Conservation (phyloP, 2,888 invertebrate genomes). For the Hipparchia semele region DNA sequence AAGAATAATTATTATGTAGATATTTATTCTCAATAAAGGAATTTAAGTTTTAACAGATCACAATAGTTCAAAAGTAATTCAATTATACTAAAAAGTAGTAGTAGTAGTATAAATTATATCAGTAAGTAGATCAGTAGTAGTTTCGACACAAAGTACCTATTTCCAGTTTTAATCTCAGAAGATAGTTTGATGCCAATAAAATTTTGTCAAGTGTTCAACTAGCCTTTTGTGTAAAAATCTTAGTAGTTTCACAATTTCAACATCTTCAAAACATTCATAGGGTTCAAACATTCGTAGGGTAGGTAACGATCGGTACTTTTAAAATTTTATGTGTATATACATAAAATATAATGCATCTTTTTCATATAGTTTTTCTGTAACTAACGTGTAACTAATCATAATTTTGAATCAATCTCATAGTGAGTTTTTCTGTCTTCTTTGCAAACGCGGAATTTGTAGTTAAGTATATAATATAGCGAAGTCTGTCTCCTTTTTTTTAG, state of each 20-base stretch:
- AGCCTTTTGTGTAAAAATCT: not conserved
- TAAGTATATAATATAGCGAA: not conserved
- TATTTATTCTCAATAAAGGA: constrained; percentile 29
- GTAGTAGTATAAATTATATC: constrained; percentile 13
- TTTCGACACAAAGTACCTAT: not conserved
- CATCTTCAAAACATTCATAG: not conserved
- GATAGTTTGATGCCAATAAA: not conserved
- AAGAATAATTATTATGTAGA: constrained; percentile 13
- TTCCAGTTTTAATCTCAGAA: too few relatives aligned
- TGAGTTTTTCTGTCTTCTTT: not conserved
- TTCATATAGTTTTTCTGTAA: not conserved
- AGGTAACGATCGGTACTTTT: not conserved
- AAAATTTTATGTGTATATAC: constrained; percentile 1
- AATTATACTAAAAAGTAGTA: constrained; percentile 27
- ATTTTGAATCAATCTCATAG: not conserved
- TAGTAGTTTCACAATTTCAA: not conserved
- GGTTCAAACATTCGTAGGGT: too few relatives aligned
- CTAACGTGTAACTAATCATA: not conserved
- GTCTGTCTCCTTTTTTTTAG: not conserved
- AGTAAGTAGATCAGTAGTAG: constrained; percentile 2
- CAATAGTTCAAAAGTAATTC: constrained; percentile 31
- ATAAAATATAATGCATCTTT: constrained; percentile 2
- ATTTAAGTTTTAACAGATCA: constrained; percentile 38
- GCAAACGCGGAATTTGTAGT: not conserved
- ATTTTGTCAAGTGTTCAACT: not conserved